Evolutionary conservation across 2,888 invertebrate species (phyloP), one percentile per base, ranked within the genome.

Genomic region (Labia minor): DNA sequence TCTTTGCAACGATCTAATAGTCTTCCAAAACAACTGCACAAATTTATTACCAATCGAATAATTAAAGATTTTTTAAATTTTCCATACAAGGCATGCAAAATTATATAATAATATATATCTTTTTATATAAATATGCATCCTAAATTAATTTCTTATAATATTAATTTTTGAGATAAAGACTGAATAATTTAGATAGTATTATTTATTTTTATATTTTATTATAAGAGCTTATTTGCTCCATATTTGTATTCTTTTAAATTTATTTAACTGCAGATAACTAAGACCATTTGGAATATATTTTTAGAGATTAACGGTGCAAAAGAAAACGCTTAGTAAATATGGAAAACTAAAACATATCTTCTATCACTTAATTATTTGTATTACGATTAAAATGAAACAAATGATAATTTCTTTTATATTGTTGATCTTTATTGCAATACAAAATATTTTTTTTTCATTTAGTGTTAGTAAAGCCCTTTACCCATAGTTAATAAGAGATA

Each of bases 1-100:
- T 49, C 16, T 49, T 49, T n/a, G 49, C 49, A 49, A 49, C 49
- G 49, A 49, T 49, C 49, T 49, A 16, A 49, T 49, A 49, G 49
- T 49, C 49, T 49, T 49, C 49, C 49, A 49, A 49, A 49, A 49
- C n/a, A 49, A 49, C 49, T 49, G 49, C 49, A 49, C 49, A 49
- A 49, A 49, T 49, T 49, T 49, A 49, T 49, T 49, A 49, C 49
- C 14, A 49, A 8, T 16, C 14, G 3, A n/a, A 49, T n/a, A 49
- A 10, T 26, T 3, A 49, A 49, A n/a, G 49, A 16, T n/a, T 49
- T 49, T 49, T 49, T n/a, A 49, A 49, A 49, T n/a, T 49, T 49
- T 49, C 49, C 49, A 49, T 49, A 49, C 2, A 16, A 49, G 14
- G 14, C 49, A 49, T 49, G 49, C 49, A 8, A 49, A 49, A n/a